Evolutionary conservation across 37 sponge, comb jelly and placozoan genomes (phyloP).

Genomic region (Haliclona indistincta): DNA sequence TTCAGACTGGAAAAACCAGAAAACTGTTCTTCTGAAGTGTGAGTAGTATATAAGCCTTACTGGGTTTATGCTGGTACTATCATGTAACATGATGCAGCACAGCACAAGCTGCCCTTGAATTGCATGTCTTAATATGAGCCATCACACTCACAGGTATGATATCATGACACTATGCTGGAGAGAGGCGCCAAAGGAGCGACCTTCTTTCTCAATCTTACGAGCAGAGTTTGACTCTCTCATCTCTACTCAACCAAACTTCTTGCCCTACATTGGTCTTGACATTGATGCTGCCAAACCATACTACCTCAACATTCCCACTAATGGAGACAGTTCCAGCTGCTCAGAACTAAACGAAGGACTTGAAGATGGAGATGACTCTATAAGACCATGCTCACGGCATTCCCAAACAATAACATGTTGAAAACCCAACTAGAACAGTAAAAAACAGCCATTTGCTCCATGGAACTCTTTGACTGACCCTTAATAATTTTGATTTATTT

Average conservation of each 20-base stretch:
- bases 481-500: too few relatives aligned
- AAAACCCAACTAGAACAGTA: too few relatives aligned
- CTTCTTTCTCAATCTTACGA: slow-evolving; percentile 39
- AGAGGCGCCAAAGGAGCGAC: slow-evolving; percentile 25
- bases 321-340: too few relatives aligned
- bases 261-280: slow-evolving; percentile 19
- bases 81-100: not conserved
- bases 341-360: not conserved
- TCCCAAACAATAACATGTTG: too few relatives aligned
- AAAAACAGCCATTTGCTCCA: too few relatives aligned
- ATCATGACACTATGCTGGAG: slow-evolving; percentile 67
- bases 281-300: not conserved
- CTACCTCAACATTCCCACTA: not conserved
- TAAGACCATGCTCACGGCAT: too few relatives aligned
- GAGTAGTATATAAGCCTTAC: slow-evolving; percentile 5
- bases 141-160: slow-evolving; percentile 50
- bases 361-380: not conserved
- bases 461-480: too few relatives aligned
- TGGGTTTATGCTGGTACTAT: too few relatives aligned
- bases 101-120: not conserved
- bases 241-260: not conserved
- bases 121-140: not conserved
- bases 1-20: slow-evolving; percentile 38
- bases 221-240: slow-evolving; percentile 18
- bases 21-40: slow-evolving; percentile 64